Evolutionary conservation across 2,888 invertebrate species (phyloP).

Genomic region (Ectropis crepuscularia): DNA sequence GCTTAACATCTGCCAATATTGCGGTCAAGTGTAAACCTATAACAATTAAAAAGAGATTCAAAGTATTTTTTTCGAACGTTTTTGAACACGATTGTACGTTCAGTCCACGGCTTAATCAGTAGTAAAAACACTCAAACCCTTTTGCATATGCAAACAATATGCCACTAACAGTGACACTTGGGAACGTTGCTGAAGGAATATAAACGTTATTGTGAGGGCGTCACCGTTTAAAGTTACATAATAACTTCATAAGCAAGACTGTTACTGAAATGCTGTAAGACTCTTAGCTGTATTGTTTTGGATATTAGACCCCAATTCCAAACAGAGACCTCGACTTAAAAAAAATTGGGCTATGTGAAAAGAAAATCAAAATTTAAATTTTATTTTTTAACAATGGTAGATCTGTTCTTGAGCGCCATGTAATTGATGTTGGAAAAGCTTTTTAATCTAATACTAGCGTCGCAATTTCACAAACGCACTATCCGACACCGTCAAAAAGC

Average conservation of each 20-base stretch:
- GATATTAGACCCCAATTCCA: neutral
- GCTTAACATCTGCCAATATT: too few species aligned
- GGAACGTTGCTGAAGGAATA: slow-evolving; percentile 17
- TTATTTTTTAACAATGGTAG: too few species aligned
- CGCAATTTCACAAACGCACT: too few species aligned
- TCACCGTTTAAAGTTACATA: neutral
- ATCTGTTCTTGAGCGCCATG: too few species aligned
- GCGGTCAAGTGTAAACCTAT: too few species aligned
- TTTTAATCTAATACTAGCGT: too few species aligned
- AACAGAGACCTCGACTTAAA: too few species aligned
- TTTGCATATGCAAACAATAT: slow-evolving; percentile 79
- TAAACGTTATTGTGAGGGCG: neutral
- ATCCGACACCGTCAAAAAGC: too few species aligned
- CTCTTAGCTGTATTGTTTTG: neutral
- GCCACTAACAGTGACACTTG: slow-evolving; percentile 58
- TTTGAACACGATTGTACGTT: slow-evolving; percentile 52
- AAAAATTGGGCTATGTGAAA: too few species aligned
- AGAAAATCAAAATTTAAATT: too few species aligned
- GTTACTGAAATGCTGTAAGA: neutral
- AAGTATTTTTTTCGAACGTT: slow-evolving; percentile 12
- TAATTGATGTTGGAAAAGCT: too few species aligned
- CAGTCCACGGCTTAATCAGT: slow-evolving; percentile 73
- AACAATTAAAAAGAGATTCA: too few species aligned
- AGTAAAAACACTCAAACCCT: slow-evolving; percentile 77
- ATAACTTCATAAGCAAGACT: neutral